Conservation (phyloP, 2,113 vertebrate genomes). For the Ifrita kowaldi region DNA sequence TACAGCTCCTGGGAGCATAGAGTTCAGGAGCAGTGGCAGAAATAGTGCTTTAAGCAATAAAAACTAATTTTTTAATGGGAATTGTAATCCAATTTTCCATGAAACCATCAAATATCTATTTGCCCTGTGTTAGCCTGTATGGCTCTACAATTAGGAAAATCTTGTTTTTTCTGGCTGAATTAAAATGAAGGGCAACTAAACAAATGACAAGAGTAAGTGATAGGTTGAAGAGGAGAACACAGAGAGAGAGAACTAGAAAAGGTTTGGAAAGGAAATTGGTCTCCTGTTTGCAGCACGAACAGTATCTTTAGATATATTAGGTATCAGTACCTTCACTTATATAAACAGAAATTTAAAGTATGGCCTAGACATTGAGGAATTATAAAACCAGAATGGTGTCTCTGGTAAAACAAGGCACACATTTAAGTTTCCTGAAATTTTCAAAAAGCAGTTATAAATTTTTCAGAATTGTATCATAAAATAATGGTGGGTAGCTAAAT, state of each 20-base stretch:
- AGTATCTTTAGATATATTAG: not conserved
- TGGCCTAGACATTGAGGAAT: not conserved
- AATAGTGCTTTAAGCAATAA: not conserved
- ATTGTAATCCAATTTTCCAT: not conserved
- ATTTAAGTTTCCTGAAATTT: not conserved
- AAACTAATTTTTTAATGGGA: not conserved
- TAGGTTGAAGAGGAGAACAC: not conserved
- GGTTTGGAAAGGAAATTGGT: not conserved
- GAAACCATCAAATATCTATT: not conserved
- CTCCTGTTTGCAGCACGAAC: not conserved
- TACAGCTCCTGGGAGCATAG: not conserved
- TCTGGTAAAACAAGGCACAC: not conserved
- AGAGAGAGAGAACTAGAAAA: not conserved
- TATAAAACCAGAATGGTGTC: not conserved
- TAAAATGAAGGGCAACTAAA: not conserved
- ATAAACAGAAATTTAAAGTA: not conserved
- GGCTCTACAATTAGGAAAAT: not conserved
- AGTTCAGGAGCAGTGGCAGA: not conserved
- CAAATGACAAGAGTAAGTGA: not conserved
- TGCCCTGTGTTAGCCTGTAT: not conserved
- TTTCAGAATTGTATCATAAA: not conserved
- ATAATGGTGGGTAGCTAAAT: not conserved
- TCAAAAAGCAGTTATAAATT: not conserved
- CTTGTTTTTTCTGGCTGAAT: not conserved
- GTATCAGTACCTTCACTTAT: not conserved